A percentile compares a stretch with the other conserved stretches of the same genome.
Evolutionary conservation across 2,797 vertebrate genomes (phyloP).

Genomic region (Remorina albescens): DNA sequence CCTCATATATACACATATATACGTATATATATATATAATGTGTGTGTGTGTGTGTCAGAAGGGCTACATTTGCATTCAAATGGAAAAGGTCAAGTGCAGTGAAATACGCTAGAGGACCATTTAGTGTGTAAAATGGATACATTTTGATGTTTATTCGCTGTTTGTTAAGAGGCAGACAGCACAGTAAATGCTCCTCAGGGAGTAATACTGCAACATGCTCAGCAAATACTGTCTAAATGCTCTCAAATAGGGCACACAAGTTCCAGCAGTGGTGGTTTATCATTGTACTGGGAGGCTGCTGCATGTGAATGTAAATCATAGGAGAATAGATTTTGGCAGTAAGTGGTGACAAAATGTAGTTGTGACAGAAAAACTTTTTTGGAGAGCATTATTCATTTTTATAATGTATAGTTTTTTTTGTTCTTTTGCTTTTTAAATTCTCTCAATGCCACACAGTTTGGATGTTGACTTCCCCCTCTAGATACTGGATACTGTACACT

Average conservation of each 20-base stretch:
- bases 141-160: slow-evolving; percentile 39
- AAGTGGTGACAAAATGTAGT: background rate
- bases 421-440: no score
- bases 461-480: background rate
- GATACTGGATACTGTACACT: background rate
- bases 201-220: slow-evolving; percentile 10
- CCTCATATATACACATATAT: background rate
- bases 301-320: background rate
- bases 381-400: background rate
- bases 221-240: slow-evolving; percentile 19
- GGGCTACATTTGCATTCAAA: slow-evolving; percentile 27
- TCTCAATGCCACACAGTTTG: slow-evolving; percentile 4
- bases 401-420: background rate
- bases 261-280: background rate
- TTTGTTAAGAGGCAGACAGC: slow-evolving; percentile 28
- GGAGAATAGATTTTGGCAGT: background rate
- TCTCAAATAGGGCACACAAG: background rate
- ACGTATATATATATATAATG: background rate
- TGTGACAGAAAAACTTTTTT: no score
- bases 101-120: slow-evolving; percentile 25
- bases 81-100: slow-evolving; percentile 24
- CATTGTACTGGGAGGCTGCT: slow-evolving; percentile 2
- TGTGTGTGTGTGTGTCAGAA: no score
- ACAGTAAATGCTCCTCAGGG: slow-evolving; percentile 13
- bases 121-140: slow-evolving; percentile 43